Base-by-base conservation (phyloP, 2,113 vertebrate species). In the Semnornis frantzii region DNA sequence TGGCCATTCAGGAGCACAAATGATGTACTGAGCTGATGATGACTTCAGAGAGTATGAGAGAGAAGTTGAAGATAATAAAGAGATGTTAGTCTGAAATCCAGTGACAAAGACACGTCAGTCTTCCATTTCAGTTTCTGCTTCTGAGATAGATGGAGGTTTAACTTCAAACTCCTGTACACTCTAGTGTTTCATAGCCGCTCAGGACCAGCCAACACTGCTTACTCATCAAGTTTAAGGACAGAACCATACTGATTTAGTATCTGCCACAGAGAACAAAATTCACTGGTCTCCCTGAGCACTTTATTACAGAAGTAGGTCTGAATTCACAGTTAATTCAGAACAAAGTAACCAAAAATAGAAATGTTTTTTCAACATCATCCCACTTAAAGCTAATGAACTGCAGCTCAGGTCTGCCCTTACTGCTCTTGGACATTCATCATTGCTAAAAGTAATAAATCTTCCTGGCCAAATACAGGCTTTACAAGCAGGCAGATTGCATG, bases 381-480 rank as follows among this genome's bases (percentile, higher is more conserved):
- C 60, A 69, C 92, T 95, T 83, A 87, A 93, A 95, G 93, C 88
- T 97, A 97, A 96, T 89, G 96, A 96, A 96, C 83, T 96, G 91
- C 87, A 83, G 69, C 91, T 89, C 87, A 90, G 85, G 82, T 92
- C 93, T 93, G 87, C 95, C 92, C 92, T 94, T 68, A 58, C 66
- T 84, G 87, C 63, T 92, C 83, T 87, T 77, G 66, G 86, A 94
- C 94, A 94, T 96, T 95, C 70, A 94, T 96, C 91, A 88, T 74
- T 90, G 87, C 92, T 94, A 93, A 91, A 86, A 88, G 72, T 87
- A 93, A 96, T 97, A 96, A 97, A 96, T 97, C 93, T 96, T 92
- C 34, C 57, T 82, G 69, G 85, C 91, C 95, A 96, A 97, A 97
- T 92, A 92, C 78, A 90, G 94, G 69, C 89, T 97, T 95, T 92